phyloP scores from a whole-genome alignment of 92 coral and sea anemone species.

The Meandrina meandrites region DNA sequence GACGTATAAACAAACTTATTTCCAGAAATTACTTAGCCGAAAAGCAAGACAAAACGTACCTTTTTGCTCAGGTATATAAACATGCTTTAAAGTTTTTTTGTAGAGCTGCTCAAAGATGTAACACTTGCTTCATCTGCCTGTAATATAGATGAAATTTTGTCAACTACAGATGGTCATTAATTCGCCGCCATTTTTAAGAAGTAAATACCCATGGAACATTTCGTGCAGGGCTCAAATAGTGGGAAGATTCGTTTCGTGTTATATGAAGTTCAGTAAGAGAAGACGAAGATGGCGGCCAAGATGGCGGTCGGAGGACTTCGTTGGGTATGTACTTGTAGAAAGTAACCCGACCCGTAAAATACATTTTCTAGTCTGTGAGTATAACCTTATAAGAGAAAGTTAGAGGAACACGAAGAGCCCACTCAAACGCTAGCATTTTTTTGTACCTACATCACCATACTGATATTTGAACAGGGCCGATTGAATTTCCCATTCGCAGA shows the following conservation, averaged over 20 bases:
- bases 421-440: not conserved
- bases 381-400: too few species aligned
- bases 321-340: constrained; percentile 17
- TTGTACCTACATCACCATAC: not conserved
- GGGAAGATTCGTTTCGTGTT: not conserved
- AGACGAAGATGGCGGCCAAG: constrained; percentile 34
- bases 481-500: not conserved
- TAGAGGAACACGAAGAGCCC: not conserved
- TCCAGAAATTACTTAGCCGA: not conserved
- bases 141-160: too few species aligned
- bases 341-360: too few species aligned
- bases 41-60: constrained; percentile 53
- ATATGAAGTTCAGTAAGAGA: not conserved
- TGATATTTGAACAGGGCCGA: too few species aligned
- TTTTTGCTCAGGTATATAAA: constrained; percentile 96
- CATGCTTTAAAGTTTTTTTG: constrained; percentile 38
- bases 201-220: constrained; percentile 25
- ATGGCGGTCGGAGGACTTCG: constrained; percentile 10
- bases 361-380: not conserved
- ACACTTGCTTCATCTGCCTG: not conserved
- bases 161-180: too few species aligned
- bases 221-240: not conserved
- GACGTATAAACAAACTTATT: constrained; percentile 35
- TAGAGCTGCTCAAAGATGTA: not conserved
- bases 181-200: constrained; percentile 30